Base-by-base conservation (phyloP, 2,113 vertebrate species). In the Vombatus ursinus region DNA sequence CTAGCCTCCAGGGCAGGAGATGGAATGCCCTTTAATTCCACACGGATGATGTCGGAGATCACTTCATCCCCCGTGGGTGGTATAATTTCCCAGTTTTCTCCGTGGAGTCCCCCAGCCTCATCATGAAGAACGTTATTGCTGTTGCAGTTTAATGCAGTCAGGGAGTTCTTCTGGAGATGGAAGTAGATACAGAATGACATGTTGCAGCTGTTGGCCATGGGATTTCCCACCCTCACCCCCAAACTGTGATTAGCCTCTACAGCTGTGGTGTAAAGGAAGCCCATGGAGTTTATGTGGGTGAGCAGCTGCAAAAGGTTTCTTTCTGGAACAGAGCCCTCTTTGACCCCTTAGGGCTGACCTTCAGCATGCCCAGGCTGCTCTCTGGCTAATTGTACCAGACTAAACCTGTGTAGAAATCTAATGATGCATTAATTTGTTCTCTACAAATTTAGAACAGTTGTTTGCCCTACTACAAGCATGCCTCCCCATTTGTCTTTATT, bases 401-500 rank as follows among this genome's bases (percentile, higher is more conserved):
- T 31, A 93, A 90, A 50, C 89, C 77, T 89, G 12, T 48, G 26
- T 37, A n/a, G 89, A 52, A 94, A 84, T 84, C 68, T 44, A 48
- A 91, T 54, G 89, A 49, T 24, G 10, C 3, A 51, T 11, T 77
- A 26, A 84, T 93, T 91, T 68, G 24, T 47, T 90, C 47, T 93
- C 16, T 89, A 52, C 23, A 92, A 51, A 54, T 84, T 84, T 84
- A 84, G 19, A 84, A 31, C 51, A 89, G 61, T 90, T 91, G 54
- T 68, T 47, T 77, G 23, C 84, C n/a, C 16, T 23, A 44, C 19
- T 84, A 16, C 68, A 84, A 22, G n/a, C 68, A 44, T 23, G 16
- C n/a, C 53, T 51, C 2, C 50, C 19, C 53, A 51, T 92, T 90
- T 77, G 91, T 96, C 77, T 94, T 5, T 93, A 53, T 54, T 95